Conservation (phyloP, 2,113 vertebrate genomes). For the Pimephales promelas region DNA sequence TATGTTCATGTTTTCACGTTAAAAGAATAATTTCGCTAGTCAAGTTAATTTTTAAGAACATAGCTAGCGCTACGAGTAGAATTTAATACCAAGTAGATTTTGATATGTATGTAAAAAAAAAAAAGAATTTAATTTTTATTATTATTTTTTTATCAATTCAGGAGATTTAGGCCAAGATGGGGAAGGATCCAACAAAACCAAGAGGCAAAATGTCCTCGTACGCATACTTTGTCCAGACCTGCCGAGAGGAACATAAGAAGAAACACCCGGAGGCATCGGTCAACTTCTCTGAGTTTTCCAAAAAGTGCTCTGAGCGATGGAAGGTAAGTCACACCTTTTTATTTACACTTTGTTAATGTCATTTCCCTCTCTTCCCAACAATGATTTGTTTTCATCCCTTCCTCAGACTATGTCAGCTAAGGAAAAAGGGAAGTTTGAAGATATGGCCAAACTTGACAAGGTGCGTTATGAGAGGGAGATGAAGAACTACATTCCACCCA, state of each 20-base stretch:
- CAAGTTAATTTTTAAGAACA: not conserved
- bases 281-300: slow-evolving; percentile 95
- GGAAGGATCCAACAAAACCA: slow-evolving; percentile 91
- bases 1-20: not conserved
- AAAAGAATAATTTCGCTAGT: not conserved
- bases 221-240: slow-evolving; percentile 96
- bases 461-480: slow-evolving; percentile 96
- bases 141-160: slow-evolving; percentile 9
- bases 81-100: too few relatives aligned
- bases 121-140: too few relatives aligned
- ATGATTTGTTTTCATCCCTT: slow-evolving; percentile 15
- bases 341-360: not conserved
- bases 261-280: slow-evolving; percentile 94
- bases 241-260: slow-evolving; percentile 98
- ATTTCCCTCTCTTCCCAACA: not conserved
- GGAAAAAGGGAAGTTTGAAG: slow-evolving; percentile 98
- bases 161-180: slow-evolving; percentile 80
- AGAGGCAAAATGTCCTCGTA: slow-evolving; percentile 98
- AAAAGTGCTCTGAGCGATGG: slow-evolving; percentile 97
- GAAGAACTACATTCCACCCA: slow-evolving; percentile 91
- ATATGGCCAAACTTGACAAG: slow-evolving; percentile 94
- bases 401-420: slow-evolving; percentile 92
- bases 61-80: not conserved
- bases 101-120: too few relatives aligned
- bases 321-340: slow-evolving; percentile 78